A percentile compares a stretch with the other conserved stretches of the same genome.
Evolutionary conservation across 2,113 vertebrate genomes (phyloP).

Genomic region (Phylloscopus whistleri): DNA sequence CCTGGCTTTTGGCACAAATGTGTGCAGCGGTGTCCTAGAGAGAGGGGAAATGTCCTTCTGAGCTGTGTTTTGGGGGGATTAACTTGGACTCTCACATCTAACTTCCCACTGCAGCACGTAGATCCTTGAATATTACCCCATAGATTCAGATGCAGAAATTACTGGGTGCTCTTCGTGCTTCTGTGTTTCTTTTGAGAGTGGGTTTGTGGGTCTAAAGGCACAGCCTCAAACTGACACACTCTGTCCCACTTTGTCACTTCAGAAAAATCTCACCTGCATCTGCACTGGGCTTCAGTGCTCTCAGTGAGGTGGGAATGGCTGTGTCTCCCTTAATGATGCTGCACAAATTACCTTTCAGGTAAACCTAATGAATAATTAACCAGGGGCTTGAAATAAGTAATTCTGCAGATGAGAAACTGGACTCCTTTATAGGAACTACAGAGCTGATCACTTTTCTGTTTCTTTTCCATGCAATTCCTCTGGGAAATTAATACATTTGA

Average conservation of each 20-base stretch:
- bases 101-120: background rate
- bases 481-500: conserved; percentile 21
- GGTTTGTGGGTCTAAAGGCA: background rate
- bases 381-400: background rate
- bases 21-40: too few relatives aligned
- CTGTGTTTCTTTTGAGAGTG: background rate
- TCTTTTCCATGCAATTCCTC: background rate
- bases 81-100: background rate
- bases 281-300: background rate
- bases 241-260: background rate
- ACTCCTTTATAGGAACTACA: background rate
- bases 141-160: background rate
- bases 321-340: background rate
- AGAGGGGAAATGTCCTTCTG: background rate
- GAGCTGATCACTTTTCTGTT: background rate
- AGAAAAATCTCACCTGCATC: background rate
- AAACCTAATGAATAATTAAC: conserved; percentile 5
- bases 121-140: background rate
- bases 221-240: background rate
- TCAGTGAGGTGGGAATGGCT: background rate
- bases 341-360: background rate
- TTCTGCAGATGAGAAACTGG: background rate
- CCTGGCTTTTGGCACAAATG: background rate
- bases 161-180: background rate
- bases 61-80: background rate